These are phyloP conservation scores for Pollenia labialis DNA, from an alignment of 2,888 invertebrate genomes.

Conservation along the genomic window DNA sequence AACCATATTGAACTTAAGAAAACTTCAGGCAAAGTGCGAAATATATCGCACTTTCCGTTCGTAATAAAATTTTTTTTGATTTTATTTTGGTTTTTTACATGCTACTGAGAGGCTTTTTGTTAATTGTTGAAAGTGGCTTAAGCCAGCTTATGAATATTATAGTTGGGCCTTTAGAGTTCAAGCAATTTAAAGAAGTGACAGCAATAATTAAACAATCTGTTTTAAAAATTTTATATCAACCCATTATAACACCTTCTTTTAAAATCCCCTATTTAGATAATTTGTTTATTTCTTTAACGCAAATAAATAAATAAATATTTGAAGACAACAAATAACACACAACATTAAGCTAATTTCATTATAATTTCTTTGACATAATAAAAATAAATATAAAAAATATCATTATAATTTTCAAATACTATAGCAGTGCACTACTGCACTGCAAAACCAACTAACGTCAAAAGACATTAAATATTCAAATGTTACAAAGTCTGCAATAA, in stretches of 20 bases:
- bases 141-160: too few species aligned
- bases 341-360: slow-evolving; percentile 62
- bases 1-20: too few species aligned
- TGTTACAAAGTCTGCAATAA: slow-evolving; percentile 48
- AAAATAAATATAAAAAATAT: slow-evolving; percentile 37
- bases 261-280: not conserved
- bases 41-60: too few species aligned
- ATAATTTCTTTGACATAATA: slow-evolving; percentile 64
- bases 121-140: too few species aligned
- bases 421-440: slow-evolving; percentile 1
- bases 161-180: too few species aligned
- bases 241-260: not conserved
- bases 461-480: slow-evolving; percentile 66
- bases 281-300: not conserved
- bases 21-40: too few species aligned
- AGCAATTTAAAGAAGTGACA: too few species aligned
- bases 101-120: too few species aligned
- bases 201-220: too few species aligned
- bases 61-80: too few species aligned
- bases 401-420: slow-evolving; percentile 35
- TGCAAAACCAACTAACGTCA: slow-evolving; percentile 55
- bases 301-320: slow-evolving; percentile 23
- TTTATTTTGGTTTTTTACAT: too few species aligned
- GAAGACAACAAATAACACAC: slow-evolving; percentile 39
- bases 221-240: too few species aligned